These are phyloP conservation scores for Silurus aristotelis DNA, from an alignment of 2,797 vertebrate species.

Conservation along the genomic window DNA sequence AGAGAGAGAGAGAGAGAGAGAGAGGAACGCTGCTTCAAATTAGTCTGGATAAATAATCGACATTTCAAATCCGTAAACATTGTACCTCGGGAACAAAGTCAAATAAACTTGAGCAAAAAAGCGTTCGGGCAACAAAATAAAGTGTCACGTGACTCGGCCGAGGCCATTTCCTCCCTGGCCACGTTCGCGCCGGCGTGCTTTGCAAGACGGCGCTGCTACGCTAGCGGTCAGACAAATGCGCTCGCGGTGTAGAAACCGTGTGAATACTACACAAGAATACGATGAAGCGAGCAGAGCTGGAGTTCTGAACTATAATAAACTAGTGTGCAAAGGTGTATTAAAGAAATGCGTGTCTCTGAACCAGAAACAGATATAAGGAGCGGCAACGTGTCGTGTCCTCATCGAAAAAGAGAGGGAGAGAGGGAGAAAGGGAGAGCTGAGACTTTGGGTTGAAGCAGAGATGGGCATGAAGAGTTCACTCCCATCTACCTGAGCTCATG, in stretches of 20 bases:
- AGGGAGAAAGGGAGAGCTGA: background rate
- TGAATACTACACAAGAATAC: too few relatives aligned
- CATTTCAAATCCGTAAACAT: conserved; percentile 68
- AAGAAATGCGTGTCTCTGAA: background rate
- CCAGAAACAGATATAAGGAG: background rate
- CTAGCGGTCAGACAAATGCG: background rate
- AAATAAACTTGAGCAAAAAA: conserved; percentile 72
- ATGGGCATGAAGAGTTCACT: background rate
- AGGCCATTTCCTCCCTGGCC: conserved; percentile 42
- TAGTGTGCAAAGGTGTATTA: background rate
- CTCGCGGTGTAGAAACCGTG: background rate
- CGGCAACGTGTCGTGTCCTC: background rate
- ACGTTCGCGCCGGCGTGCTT: background rate
- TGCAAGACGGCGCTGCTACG: too few relatives aligned
- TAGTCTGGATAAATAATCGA: conserved; percentile 78
- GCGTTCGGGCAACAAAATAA: conserved; percentile 49
- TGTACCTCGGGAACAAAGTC: conserved; percentile 60
- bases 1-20: conserved; percentile 48
- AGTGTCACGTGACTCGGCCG: conserved; percentile 60
- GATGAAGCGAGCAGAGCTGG: background rate
- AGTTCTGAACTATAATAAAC: too few relatives aligned
- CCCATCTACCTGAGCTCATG: conserved; percentile 39
- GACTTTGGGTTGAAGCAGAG: background rate
- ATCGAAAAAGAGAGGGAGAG: background rate
- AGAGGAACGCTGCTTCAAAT: conserved; percentile 76